A percentile compares a stretch with the other conserved stretches of the same genome.
Evolutionary conservation across 1,140 invertebrate species (phyloP).

Genomic region (Drosophila nigromelanica): DNA sequence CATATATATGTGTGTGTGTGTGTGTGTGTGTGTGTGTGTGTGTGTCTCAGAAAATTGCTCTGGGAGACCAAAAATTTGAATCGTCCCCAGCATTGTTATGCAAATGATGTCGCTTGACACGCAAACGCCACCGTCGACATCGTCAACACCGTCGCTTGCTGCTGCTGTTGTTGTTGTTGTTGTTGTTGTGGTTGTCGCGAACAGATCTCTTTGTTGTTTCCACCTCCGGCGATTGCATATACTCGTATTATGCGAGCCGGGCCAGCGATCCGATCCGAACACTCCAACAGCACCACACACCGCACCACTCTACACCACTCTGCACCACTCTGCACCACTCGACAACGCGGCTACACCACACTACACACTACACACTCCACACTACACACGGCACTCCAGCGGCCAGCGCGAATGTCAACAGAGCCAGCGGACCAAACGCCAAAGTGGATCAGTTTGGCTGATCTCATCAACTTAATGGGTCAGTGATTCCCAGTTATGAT

Average conservation of each 20-base stretch:
- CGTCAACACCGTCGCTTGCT: constrained; percentile 22
- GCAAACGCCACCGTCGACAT: constrained; percentile 61
- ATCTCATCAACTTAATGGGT: constrained; percentile 33
- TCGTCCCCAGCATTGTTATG: constrained; percentile 82
- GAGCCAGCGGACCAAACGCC: not conserved
- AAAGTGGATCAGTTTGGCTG: constrained; percentile 29
- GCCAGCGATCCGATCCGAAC: constrained; percentile 4
- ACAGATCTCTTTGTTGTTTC: constrained; percentile 74
- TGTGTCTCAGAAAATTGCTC: constrained; percentile 70
- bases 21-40: constrained; percentile 9
- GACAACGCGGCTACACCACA: constrained; percentile 1
- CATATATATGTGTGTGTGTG: constrained; percentile 3
- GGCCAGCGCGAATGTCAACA: constrained; percentile 33
- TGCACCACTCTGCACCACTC: no score
- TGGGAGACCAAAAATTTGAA: constrained; percentile 80
- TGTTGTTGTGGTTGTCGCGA: constrained; percentile 56
- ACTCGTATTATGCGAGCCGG: constrained; percentile 50
- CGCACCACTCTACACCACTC: constrained; percentile 4
- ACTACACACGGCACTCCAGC: not conserved
- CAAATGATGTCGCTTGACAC: constrained; percentile 80
- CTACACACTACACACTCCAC: not conserved
- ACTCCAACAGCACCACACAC: constrained; percentile 5
- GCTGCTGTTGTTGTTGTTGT: constrained; percentile 1
- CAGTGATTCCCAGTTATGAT: constrained; percentile 26
- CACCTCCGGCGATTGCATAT: constrained; percentile 62